Evolutionary conservation across 2,888 invertebrate species (phyloP).

Genomic region (Melikaiella ostensackeni): DNA sequence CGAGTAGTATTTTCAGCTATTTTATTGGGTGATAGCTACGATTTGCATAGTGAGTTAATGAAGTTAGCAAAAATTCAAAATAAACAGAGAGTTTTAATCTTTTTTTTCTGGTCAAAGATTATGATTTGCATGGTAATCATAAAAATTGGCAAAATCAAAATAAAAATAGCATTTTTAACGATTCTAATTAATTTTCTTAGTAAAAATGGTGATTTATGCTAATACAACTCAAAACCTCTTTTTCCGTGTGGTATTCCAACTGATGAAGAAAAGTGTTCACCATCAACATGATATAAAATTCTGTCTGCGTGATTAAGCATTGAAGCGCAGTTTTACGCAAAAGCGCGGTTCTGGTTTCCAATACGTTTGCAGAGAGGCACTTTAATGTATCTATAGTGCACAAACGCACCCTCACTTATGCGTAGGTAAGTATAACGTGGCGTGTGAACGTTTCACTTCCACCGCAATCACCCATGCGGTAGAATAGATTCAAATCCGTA

Average conservation of each 20-base stretch:
- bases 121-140: no score
- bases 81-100: no score
- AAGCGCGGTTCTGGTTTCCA: constrained; percentile 18
- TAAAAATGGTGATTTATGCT: no score
- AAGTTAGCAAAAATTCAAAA: no score
- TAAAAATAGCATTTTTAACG: no score
- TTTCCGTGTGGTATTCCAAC: not conserved
- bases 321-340: not conserved
- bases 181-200: no score
- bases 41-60: no score
- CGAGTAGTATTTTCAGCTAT: no score
- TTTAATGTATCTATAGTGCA: not conserved
- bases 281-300: constrained; percentile 12
- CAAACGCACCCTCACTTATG: not conserved
- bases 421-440: constrained; percentile 14
- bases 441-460: not conserved
- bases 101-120: no score
- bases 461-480: constrained; percentile 20
- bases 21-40: no score
- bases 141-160: no score
- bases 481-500: constrained; percentile 31
- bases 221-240: no score
- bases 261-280: not conserved
- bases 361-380: not conserved
- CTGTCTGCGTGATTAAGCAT: constrained; percentile 4